phyloP scores from a whole-genome alignment of 2,113 vertebrate genomes.

The Phrynosoma platyrhinos region DNA sequence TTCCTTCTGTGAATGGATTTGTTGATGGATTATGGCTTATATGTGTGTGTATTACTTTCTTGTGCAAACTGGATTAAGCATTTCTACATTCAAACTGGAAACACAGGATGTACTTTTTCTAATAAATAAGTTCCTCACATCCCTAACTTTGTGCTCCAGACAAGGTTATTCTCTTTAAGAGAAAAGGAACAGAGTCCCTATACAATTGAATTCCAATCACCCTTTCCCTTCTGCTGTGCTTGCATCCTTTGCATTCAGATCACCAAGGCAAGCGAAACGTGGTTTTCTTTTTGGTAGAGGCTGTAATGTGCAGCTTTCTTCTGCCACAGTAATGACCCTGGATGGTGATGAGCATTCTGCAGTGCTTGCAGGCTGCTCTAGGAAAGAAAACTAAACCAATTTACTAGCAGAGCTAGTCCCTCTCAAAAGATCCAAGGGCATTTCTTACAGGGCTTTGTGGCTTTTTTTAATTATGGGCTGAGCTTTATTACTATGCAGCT shows the following conservation, averaged over 20 bases:
- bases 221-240: background rate
- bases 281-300: slow-evolving; percentile 41
- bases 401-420: background rate
- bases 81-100: background rate
- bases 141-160: background rate
- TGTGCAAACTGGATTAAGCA: background rate
- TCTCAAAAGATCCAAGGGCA: background rate
- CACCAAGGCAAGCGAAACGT: background rate
- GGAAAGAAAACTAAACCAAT: slow-evolving; percentile 11
- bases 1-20: too few relatives aligned
- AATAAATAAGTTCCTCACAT: background rate
- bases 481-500: background rate
- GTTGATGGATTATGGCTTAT: background rate
- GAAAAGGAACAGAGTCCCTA: background rate
- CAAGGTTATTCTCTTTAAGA: background rate
- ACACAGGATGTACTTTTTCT: background rate
- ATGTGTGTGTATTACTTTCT: background rate
- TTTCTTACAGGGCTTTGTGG: background rate
- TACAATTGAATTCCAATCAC: background rate
- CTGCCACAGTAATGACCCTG: slow-evolving; percentile 1
- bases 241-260: slow-evolving; percentile 9
- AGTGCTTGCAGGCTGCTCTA: background rate
- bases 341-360: background rate
- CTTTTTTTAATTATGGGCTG: background rate
- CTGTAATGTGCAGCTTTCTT: slow-evolving; percentile 21